Percentiles rank a stretch among this genome's conserved stretches.
Evolutionary conservation across 2,888 invertebrate species (phyloP).

Genomic region (Polyommatus iphigenia): DNA sequence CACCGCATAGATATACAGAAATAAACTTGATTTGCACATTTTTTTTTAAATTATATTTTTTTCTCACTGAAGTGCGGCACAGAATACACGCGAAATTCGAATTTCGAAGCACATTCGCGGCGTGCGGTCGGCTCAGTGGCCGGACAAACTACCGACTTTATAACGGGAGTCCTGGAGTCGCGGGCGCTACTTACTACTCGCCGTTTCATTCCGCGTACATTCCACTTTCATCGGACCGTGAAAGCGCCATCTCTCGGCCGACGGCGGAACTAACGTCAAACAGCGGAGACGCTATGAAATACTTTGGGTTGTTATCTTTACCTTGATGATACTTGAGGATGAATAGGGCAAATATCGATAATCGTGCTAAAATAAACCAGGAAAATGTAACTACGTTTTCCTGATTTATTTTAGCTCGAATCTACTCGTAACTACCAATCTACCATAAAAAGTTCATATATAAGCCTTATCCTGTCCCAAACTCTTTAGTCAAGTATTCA

Average conservation of each 20-base stretch:
- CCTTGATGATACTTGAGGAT: too few relatives aligned
- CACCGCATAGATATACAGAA: conserved; percentile 63
- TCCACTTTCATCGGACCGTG: conserved; percentile 47
- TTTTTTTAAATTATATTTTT: conserved; percentile 54
- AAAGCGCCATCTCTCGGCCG: conserved; percentile 60
- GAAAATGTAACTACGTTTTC: too few relatives aligned
- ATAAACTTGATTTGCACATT: conserved; percentile 67
- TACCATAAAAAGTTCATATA: too few relatives aligned
- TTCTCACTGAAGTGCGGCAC: conserved; percentile 53
- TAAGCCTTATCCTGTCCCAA: too few relatives aligned
- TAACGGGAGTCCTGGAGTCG: conserved; percentile 77
- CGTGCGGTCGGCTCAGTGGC: conserved; percentile 79
- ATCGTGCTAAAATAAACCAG: too few relatives aligned
- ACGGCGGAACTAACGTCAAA: background rate
- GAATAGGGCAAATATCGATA: too few relatives aligned
- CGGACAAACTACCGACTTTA: conserved; percentile 74
- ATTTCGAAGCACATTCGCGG: conserved; percentile 70
- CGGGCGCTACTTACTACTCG: conserved; percentile 54
- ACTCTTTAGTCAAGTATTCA: too few relatives aligned
- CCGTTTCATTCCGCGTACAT: conserved; percentile 50
- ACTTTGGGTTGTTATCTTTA: too few relatives aligned
- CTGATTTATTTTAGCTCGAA: too few relatives aligned
- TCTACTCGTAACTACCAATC: too few relatives aligned
- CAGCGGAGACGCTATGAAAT: background rate
- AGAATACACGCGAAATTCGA: conserved; percentile 61